Conservation (phyloP, 2,113 vertebrate species). For the Columbina picui region DNA sequence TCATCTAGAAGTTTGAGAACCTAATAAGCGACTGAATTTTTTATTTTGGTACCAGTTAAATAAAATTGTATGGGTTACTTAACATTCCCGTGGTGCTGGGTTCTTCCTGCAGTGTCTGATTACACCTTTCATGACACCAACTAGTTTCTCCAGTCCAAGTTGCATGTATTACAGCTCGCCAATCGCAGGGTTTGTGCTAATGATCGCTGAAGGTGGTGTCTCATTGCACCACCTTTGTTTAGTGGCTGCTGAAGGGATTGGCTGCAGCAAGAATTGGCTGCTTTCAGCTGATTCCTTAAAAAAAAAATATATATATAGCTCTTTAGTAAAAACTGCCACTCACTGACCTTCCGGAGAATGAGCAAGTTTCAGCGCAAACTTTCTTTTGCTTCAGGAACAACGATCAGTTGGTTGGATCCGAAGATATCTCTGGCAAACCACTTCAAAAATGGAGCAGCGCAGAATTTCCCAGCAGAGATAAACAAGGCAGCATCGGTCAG, state of each 20-base stretch:
- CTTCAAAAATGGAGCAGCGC: constrained; percentile 91
- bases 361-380: constrained; percentile 82
- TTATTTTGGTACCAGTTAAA: background rate
- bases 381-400: constrained; percentile 86
- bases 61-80: background rate
- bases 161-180: constrained; percentile 62
- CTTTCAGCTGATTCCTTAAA: constrained; percentile 38
- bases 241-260: constrained; percentile 56
- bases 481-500: constrained; percentile 76
- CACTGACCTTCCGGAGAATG: constrained; percentile 75
- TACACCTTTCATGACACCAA: constrained; percentile 70
- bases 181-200: constrained; percentile 75
- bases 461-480: constrained; percentile 80
- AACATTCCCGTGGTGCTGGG: constrained; percentile 1
- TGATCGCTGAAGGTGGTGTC: constrained; percentile 63
- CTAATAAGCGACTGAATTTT: background rate
- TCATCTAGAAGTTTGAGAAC: background rate
- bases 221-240: constrained; percentile 64
- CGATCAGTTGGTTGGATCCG: constrained; percentile 95
- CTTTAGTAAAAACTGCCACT: constrained; percentile 42
- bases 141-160: constrained; percentile 47
- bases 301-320: background rate
- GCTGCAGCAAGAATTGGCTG: constrained; percentile 60
- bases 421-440: constrained; percentile 88
- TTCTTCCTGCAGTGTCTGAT: constrained; percentile 67